Evolutionary conservation across 2,797 vertebrate genomes (phyloP).

Genomic region (Mormyrus hasselquistii): DNA sequence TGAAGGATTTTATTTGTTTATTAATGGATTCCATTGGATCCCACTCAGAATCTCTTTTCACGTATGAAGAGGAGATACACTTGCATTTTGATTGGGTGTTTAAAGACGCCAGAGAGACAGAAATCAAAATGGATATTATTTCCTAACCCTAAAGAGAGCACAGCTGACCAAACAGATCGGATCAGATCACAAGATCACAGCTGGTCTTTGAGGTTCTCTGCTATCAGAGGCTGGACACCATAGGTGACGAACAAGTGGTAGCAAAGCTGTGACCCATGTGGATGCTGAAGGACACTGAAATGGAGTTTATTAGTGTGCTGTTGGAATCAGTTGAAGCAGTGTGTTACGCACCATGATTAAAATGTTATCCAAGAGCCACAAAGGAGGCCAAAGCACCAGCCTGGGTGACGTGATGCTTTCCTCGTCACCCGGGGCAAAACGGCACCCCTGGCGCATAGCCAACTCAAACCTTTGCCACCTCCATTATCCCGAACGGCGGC

Average conservation of each 20-base stretch:
- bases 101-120: conserved; percentile 54
- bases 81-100: conserved; percentile 49
- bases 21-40: background rate
- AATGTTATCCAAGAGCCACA: background rate
- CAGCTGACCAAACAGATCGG: conserved; percentile 43
- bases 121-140: conserved; percentile 60
- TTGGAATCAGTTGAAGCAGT: background rate
- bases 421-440: background rate
- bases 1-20: conserved; percentile 6
- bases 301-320: background rate
- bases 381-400: background rate
- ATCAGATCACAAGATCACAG: background rate
- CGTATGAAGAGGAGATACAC: conserved; percentile 51
- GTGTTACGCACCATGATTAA: background rate
- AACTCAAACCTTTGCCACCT: conserved; percentile 43
- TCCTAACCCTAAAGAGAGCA: conserved; percentile 36
- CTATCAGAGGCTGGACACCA: background rate
- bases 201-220: background rate
- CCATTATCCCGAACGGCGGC: conserved; percentile 18
- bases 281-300: background rate
- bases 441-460: conserved; percentile 30
- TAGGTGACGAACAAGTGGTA: background rate
- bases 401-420: background rate
- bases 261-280: background rate
- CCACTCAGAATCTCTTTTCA: conserved; percentile 39